Conservation (phyloP, 2,888 invertebrate genomes). For the Dasypogon diadema region DNA sequence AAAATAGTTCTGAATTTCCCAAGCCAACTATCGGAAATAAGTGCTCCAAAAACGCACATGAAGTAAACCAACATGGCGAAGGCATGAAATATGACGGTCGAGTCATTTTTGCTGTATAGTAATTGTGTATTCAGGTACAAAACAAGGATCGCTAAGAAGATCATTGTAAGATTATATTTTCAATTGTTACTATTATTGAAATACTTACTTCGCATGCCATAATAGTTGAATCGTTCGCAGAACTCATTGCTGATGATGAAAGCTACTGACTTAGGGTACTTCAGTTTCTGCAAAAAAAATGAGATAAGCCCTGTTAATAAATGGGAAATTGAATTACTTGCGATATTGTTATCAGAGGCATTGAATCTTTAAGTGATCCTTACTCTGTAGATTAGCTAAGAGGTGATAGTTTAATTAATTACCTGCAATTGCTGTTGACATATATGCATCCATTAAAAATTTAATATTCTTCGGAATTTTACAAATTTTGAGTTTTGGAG, state of each 20-base stretch:
- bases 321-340: too few relatives aligned
- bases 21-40: conserved; percentile 82
- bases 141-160: conserved; percentile 78
- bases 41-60: conserved; percentile 82
- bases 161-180: background rate
- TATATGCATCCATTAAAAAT: too few relatives aligned
- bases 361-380: too few relatives aligned
- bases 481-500: too few relatives aligned
- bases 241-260: conserved; percentile 95
- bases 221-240: conserved; percentile 95
- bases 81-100: conserved; percentile 81
- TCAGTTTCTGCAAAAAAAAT: conserved; percentile 62
- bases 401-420: too few relatives aligned
- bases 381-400: too few relatives aligned
- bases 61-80: conserved; percentile 82
- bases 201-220: conserved; percentile 91
- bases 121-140: conserved; percentile 79
- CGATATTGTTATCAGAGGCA: too few relatives aligned
- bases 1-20: conserved; percentile 84
- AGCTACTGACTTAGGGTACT: conserved; percentile 82
- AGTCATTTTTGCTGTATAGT: conserved; percentile 73
- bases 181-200: background rate
- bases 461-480: too few relatives aligned
- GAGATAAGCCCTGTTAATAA: background rate
- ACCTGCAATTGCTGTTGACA: too few relatives aligned